These are phyloP conservation scores for Dipodomys ordii DNA, from an alignment of 2,113 vertebrate genomes.

Conservation along the genomic window DNA sequence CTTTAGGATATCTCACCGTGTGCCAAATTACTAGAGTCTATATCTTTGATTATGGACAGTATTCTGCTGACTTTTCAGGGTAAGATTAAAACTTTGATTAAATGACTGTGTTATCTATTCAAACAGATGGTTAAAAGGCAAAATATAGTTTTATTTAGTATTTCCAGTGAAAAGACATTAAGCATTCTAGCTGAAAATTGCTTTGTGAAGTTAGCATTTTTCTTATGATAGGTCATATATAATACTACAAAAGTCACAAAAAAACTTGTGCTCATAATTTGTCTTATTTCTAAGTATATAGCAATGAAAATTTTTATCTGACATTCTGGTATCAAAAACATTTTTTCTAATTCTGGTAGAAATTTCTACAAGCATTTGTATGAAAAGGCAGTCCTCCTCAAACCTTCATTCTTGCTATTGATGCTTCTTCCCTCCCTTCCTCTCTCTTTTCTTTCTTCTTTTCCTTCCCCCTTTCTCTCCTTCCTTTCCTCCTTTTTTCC, in stretches of 20 bases:
- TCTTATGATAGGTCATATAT: background rate
- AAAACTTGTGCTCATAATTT: background rate
- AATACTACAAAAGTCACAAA: background rate
- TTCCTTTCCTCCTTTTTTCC: background rate
- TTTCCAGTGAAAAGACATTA: background rate
- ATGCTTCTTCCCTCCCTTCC: no score
- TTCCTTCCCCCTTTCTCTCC: background rate
- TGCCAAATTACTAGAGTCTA: slow-evolving; percentile 99
- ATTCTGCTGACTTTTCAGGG: slow-evolving; percentile 99
- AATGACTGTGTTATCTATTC: background rate
- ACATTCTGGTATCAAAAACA: background rate
- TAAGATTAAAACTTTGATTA: slow-evolving; percentile 86
- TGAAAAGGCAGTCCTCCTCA: background rate
- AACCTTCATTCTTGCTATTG: background rate
- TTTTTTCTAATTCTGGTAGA: background rate
- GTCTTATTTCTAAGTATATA: background rate
- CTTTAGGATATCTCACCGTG: slow-evolving; percentile 96
- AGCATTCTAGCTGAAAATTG: background rate
- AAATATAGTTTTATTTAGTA: background rate
- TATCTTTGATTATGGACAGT: slow-evolving; percentile 99
- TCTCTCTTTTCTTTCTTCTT: no score
- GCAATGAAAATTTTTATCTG: background rate
- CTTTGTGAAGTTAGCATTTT: slow-evolving; percentile 1
- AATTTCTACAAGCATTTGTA: background rate
- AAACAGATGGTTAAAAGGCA: background rate